A percentile compares a stretch with the other conserved stretches of the same genome.
phyloP scores from a whole-genome alignment of 2,113 vertebrate genomes.

The Oreochromis spilurus region DNA sequence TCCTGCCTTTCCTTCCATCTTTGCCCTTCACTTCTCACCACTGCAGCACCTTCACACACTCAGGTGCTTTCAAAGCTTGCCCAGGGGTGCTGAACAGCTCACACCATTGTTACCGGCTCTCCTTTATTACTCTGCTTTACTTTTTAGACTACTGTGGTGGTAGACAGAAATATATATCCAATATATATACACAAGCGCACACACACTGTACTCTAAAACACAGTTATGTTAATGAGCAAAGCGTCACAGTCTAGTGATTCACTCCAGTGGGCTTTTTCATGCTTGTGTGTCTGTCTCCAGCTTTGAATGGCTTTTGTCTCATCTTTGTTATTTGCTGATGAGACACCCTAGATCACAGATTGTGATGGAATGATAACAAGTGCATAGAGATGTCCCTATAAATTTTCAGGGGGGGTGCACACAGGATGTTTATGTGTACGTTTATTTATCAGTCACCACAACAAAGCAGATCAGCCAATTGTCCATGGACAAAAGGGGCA shows the following conservation, averaged over 20 bases:
- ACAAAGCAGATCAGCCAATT: constrained; percentile 40
- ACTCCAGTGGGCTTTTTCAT: constrained; percentile 6
- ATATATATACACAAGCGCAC: not conserved
- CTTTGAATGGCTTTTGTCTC: constrained; percentile 17
- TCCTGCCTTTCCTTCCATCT: not conserved
- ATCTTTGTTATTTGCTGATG: not conserved
- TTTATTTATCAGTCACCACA: constrained; percentile 15
- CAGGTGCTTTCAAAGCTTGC: not conserved
- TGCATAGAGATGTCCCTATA: not conserved
- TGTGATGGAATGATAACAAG: not conserved
- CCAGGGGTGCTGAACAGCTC: not conserved
- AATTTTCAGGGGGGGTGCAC: not conserved
- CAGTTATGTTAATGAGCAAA: constrained; percentile 31
- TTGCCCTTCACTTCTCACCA: not conserved
- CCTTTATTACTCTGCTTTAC: not conserved
- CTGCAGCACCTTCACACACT: not conserved
- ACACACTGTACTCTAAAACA: not conserved
- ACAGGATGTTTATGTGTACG: not conserved
- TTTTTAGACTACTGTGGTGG: not conserved
- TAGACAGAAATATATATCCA: not conserved
- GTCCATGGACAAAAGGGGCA: constrained; percentile 29
- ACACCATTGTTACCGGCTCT: constrained; percentile 19
- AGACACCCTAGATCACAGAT: not conserved
- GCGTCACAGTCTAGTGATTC: constrained; percentile 53
- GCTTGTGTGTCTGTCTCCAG: constrained; percentile 29